Percentiles rank a stretch among this genome's conserved stretches.
These are phyloP conservation scores for Kryptolebias marmoratus DNA, from an alignment of 2,113 vertebrate species.

Conservation along the genomic window DNA sequence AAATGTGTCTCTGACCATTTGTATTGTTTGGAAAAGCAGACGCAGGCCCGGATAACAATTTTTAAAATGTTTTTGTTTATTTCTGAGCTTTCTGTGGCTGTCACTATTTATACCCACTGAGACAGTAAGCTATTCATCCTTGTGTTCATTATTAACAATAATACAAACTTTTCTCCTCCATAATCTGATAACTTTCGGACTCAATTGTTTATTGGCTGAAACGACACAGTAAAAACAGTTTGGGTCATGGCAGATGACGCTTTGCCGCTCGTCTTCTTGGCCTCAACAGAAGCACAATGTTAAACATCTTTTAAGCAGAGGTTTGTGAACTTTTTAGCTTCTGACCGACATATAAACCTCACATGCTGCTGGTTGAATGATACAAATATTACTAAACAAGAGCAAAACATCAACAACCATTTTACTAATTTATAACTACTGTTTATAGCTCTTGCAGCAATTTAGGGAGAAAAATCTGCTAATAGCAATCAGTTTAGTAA, in stretches of 20 bases:
- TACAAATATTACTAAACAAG: not conserved
- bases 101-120: slow-evolving; percentile 38
- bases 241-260: not conserved
- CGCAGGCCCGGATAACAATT: slow-evolving; percentile 35
- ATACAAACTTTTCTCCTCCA: not conserved
- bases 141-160: not conserved
- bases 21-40: slow-evolving; percentile 7
- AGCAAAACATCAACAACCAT: not conserved
- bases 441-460: no score
- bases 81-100: slow-evolving; percentile 39
- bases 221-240: not conserved
- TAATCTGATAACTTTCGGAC: not conserved
- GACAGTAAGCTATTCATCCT: slow-evolving; percentile 18
- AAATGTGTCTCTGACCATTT: slow-evolving; percentile 30
- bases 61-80: slow-evolving; percentile 53
- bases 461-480: no score
- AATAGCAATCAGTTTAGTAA: no score
- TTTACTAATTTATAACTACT: no score
- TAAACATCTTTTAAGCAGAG: slow-evolving; percentile 18
- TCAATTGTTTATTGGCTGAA: not conserved
- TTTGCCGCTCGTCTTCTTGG: slow-evolving; percentile 11
- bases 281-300: slow-evolving; percentile 50
- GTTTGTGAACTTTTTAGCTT: not conserved
- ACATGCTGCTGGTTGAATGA: not conserved
- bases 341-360: not conserved